Evolutionary conservation across 2,888 invertebrate species (phyloP), one percentile per base, ranked within the genome.

Genomic region (Allophyes oxyacanthae): DNA sequence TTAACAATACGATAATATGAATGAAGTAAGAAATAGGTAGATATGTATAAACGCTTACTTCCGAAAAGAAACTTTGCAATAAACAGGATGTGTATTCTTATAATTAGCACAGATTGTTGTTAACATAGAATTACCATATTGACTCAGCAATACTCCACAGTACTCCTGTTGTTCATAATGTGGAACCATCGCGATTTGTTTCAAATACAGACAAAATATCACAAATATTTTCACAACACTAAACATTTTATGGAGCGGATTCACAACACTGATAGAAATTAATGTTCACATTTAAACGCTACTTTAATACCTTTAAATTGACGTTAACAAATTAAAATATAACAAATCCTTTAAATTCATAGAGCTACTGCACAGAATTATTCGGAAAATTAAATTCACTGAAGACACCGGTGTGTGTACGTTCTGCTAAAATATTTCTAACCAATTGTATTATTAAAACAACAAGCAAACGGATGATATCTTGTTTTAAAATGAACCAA

Each of bases 81-180:
- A 20, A 2, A 20, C 20, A 20, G 2, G 20, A 20, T 20, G 20
- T 20, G 20, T 20, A 20, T 20, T 20, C 2, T 20, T 20, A 3
- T 20, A 20, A 20, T 20, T 20, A 20, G 2, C 4, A 20, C 20
- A 2, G 20, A 20, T 4, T 20, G 4, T 20, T 20, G 4, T 28
- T 37, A 54, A 42, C 46, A 50, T 53, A 55, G 51, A 49, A 63
- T 45, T 90, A 91, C 91, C 91, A 75, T 90, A 89, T 78, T 87
- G 86, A 64, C 75, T 84, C 32, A 91, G 84, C 40, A 91, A 74
- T n/a, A 65, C 45, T 38, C 66, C 75, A 63, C 91, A 91, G 49
- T 83, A 54, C 52, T 76, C 63, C 58, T 72, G 75, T 8, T 77
- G 78, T 41, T 76, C 75, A 34, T 45, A 11, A 2, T 40, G 32